Evolutionary conservation across 2,888 invertebrate genomes (phyloP), one percentile per base, ranked within the genome.

Genomic region (Malthinus seriepunctatus): DNA sequence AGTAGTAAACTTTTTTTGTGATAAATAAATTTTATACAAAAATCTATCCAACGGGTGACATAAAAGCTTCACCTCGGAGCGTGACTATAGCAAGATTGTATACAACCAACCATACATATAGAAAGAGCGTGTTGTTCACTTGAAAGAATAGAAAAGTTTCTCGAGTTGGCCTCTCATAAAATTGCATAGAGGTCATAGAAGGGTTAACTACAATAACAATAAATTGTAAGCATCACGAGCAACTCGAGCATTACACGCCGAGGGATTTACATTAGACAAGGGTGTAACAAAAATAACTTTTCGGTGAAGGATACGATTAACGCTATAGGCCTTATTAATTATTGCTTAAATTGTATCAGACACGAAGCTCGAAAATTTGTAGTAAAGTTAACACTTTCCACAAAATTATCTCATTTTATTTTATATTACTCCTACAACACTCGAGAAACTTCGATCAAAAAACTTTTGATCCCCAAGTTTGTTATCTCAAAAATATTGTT

Each of bases 151-250:
- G 60, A 63, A 53, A 55, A 57, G 59, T 56, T 60, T 63, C 60
- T 59, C 56, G 57, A 58, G 60, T 64, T 63, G 63, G 59, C 59
- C 63, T 60, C 46, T 51, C 49, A 56, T 52, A 64, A 65, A 69
- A 69, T 65, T 68, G 67, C 65, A 66, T 56, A 54, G 67, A 63
- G 69, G 68, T 67, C 66, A 66, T 61, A 69, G 64, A 69, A 69
- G 70, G 69, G 69, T 69, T 69, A 69, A 61, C 67, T 63, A 69
- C 64, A 64, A 69, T 70, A 70, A 70, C 68, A 62, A 67, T 70
- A 70, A 68, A 70, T 70, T 68, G 60, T 42, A 42, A 51, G 64
- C 63, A 63, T 65, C 62, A 66, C 64, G 60, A 63, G 56, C 66
- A 66, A 66, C 62, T 66, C 55, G 67, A 60, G 64, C 64, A 65